Evolutionary conservation across 2,113 vertebrate genomes (phyloP).

Genomic region (Scomber colias): DNA sequence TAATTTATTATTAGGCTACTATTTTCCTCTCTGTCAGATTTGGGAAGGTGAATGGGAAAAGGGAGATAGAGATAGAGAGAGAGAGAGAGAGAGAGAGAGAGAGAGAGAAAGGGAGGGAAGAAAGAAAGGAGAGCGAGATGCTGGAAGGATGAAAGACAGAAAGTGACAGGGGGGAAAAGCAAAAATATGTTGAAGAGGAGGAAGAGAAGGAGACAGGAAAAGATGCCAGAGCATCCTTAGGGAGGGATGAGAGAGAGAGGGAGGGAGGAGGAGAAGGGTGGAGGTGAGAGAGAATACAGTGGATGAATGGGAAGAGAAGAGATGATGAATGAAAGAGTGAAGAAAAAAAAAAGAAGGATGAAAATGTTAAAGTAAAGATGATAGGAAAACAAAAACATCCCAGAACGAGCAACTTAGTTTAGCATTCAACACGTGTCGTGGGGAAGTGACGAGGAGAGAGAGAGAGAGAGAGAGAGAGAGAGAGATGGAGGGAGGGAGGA

Average conservation of each 20-base stretch:
- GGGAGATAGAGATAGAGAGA: too few species aligned
- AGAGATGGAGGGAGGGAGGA: constrained; percentile 37
- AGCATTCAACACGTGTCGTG: constrained; percentile 88
- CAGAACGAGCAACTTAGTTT: constrained; percentile 78
- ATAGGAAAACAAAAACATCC: constrained; percentile 31
- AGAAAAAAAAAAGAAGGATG: too few species aligned
- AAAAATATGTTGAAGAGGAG: too few species aligned
- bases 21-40: constrained; percentile 2
- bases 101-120: not conserved
- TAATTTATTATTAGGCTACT: not conserved
- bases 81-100: too few species aligned
- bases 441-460: constrained; percentile 75
- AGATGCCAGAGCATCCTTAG: too few species aligned
- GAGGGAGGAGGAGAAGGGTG: too few species aligned
- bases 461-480: constrained; percentile 36
- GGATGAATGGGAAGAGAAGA: not conserved
- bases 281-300: not conserved
- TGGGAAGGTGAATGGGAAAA: not conserved
- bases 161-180: too few species aligned
- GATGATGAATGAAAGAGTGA: not conserved
- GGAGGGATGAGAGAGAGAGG: too few species aligned
- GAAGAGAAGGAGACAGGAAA: too few species aligned
- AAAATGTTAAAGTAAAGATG: not conserved
- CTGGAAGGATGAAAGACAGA: not conserved
- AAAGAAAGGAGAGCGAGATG: too few species aligned